Percentiles rank a stretch among this genome's conserved stretches.
Evolutionary conservation across 2,113 vertebrate genomes (phyloP).

Genomic region (Crocuta crocuta): DNA sequence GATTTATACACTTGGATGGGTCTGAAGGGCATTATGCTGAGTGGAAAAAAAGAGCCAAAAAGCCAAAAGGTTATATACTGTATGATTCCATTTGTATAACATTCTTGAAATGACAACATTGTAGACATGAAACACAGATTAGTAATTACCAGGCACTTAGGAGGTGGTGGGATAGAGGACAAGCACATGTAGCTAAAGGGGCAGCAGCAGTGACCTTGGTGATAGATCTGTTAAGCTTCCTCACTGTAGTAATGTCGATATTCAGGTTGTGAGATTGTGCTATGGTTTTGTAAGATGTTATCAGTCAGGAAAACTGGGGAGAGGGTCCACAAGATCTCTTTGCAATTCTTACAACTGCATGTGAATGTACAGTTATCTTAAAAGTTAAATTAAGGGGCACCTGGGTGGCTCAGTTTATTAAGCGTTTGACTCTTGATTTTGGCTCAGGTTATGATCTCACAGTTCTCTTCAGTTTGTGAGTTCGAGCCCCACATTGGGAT

Average conservation of each 20-base stretch:
- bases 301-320: neutral
- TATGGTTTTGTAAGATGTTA: neutral
- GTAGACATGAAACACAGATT: neutral
- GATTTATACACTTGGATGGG: neutral
- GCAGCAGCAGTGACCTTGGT: neutral
- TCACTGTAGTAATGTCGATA: neutral
- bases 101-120: neutral
- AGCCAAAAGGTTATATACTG: neutral
- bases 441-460: no score
- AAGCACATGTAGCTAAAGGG: neutral
- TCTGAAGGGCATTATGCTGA: neutral
- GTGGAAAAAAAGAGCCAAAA: neutral
- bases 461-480: no score
- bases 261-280: neutral
- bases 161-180: neutral
- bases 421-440: no score
- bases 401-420: no score
- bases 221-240: neutral
- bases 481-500: no score
- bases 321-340: neutral
- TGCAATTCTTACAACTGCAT: neutral
- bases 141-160: neutral
- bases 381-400: neutral
- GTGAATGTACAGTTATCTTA: neutral
- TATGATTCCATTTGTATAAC: neutral